Conservation (phyloP, 1,140 invertebrate genomes). For the Antheraea pernyi region DNA sequence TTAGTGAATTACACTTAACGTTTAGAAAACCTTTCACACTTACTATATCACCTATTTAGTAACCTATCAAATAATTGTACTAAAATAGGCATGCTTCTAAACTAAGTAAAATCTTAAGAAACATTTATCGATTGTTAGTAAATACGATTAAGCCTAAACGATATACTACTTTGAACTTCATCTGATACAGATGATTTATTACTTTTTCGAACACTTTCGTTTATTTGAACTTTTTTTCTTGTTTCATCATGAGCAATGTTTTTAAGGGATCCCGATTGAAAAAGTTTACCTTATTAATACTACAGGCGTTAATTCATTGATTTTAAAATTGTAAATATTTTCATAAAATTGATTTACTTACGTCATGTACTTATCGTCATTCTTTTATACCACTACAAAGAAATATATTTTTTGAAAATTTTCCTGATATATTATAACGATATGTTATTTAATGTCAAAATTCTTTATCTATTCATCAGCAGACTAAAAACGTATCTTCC, state of each 20-base stretch:
- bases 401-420: neutral
- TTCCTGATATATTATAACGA: neutral
- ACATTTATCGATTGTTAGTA: constrained; percentile 63
- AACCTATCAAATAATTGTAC: constrained; percentile 71
- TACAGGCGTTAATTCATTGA: neutral
- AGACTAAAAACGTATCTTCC: neutral
- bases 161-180: constrained; percentile 70
- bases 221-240: constrained; percentile 60
- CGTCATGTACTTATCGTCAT: neutral
- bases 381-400: neutral
- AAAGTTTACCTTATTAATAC: neutral
- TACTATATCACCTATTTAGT: constrained; percentile 46
- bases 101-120: constrained; percentile 55
- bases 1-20: neutral
- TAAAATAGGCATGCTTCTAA: constrained; percentile 71
- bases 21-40: constrained; percentile 12
- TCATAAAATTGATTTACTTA: neutral
- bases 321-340: too few relatives aligned
- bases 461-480: neutral
- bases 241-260: constrained; percentile 48
- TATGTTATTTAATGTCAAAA: neutral
- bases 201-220: constrained; percentile 56
- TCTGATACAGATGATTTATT: constrained; percentile 74
- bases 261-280: constrained; percentile 14
- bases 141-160: constrained; percentile 52